Conservation (phyloP, 1,140 invertebrate genomes). For the Probaryconus sp. region DNA sequence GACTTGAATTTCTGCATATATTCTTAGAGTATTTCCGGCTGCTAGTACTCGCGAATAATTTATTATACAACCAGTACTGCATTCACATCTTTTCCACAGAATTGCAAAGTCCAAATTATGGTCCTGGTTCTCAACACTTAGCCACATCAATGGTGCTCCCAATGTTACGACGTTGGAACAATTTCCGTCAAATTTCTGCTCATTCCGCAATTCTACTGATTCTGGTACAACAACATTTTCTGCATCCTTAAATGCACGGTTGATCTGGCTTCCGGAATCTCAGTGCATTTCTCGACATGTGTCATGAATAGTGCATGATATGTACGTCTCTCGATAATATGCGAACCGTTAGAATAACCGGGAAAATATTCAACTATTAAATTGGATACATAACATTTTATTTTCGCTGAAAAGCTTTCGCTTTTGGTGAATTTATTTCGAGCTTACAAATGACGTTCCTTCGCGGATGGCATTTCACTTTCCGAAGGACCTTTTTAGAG, state of each 20-base stretch:
- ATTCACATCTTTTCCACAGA: slow-evolving; percentile 27
- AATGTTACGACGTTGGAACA: slow-evolving; percentile 2
- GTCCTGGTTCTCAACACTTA: slow-evolving; percentile 27
- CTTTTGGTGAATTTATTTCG: slow-evolving; percentile 6
- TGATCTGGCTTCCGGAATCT: slow-evolving; percentile 5
- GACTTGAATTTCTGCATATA: slow-evolving; percentile 49
- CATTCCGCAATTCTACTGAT: background rate
- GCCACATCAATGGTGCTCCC: slow-evolving; percentile 1
- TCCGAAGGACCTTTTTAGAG: background rate
- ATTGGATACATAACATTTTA: slow-evolving; percentile 20
- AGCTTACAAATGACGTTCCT: no score
- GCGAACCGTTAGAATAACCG: slow-evolving; percentile 13
- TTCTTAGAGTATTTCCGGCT: slow-evolving; percentile 47
- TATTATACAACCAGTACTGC: slow-evolving; percentile 19
- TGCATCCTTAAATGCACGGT: no score
- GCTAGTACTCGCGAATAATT: slow-evolving; percentile 43
- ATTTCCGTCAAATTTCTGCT: background rate
- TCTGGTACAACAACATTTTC: background rate
- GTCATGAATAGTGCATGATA: background rate
- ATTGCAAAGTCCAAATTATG: slow-evolving; percentile 33
- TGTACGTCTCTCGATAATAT: background rate
- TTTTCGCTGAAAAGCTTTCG: background rate
- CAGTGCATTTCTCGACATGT: background rate
- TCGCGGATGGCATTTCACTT: background rate
- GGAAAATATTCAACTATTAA: slow-evolving; percentile 18